These are phyloP conservation scores for Luperina testacea DNA, from an alignment of 2,888 invertebrate species.

Conservation along the genomic window DNA sequence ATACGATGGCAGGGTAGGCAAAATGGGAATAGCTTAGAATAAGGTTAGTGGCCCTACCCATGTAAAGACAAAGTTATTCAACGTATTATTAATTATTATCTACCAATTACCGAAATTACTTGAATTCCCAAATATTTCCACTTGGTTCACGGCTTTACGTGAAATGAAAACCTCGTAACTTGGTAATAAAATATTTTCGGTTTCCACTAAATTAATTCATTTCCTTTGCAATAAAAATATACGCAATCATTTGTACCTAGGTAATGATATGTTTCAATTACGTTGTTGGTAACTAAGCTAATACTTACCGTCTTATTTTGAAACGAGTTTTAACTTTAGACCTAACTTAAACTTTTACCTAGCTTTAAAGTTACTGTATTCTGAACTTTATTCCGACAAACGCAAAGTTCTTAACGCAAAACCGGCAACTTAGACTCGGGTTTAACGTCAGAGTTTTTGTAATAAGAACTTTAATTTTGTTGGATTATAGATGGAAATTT, in stretches of 20 bases:
- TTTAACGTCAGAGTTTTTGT: neutral
- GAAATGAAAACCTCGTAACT: conserved; percentile 35
- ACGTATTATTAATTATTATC: neutral
- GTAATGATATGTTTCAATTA: neutral
- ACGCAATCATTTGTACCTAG: neutral
- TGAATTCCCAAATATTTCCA: conserved; percentile 29
- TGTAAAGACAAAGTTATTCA: neutral
- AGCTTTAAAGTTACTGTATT: neutral
- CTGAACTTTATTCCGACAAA: neutral
- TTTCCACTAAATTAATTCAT: conserved; percentile 27
- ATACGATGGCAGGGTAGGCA: no score
- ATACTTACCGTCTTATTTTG: neutral
- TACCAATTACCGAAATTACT: conserved; percentile 29
- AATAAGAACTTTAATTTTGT: neutral
- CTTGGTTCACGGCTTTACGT: conserved; percentile 38
- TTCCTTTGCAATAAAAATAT: conserved; percentile 27
- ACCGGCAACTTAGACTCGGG: neutral
- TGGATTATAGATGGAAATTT: neutral
- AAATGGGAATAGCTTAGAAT: neutral
- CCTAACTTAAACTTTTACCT: neutral
- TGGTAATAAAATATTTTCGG: conserved; percentile 37
- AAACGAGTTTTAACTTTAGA: neutral
- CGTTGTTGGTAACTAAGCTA: neutral
- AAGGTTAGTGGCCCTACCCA: neutral
- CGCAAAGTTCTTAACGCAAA: neutral